Conservation (phyloP, 2,888 invertebrate species). For the Desoria tigrina region DNA sequence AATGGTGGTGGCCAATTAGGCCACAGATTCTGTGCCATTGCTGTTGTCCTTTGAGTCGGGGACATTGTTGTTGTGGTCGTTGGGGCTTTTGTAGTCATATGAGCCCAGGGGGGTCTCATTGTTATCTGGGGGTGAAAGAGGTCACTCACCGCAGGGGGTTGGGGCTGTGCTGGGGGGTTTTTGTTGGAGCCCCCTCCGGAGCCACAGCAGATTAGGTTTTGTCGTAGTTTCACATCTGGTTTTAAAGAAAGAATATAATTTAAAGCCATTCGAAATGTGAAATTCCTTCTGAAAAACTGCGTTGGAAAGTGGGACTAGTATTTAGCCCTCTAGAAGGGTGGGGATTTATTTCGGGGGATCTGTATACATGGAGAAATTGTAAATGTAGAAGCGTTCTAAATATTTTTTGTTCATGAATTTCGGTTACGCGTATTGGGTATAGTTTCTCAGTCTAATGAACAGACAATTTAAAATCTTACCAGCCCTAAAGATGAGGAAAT, state of each 20-base stretch:
- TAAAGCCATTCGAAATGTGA: no score
- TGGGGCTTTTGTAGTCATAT: not conserved
- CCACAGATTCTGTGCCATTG: not conserved
- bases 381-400: no score
- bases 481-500: slow-evolving; percentile 40
- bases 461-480: no score
- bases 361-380: no score
- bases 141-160: slow-evolving; percentile 4
- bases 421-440: no score
- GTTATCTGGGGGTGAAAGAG: slow-evolving; percentile 27
- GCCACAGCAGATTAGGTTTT: slow-evolving; percentile 38
- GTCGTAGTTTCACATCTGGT: slow-evolving; percentile 36
- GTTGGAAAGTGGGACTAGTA: no score
- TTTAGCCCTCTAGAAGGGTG: no score
- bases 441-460: no score
- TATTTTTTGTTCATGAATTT: no score
- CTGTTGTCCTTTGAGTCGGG: slow-evolving; percentile 14
- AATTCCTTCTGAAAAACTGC: no score
- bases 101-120: slow-evolving; percentile 35
- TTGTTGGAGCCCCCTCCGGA: not conserved
- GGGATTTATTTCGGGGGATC: no score
- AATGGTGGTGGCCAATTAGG: not conserved
- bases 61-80: slow-evolving; percentile 2
- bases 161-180: slow-evolving; percentile 10
- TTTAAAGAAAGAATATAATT: not conserved